Conservation (phyloP, 2,797 vertebrate genomes). For the Artibeus jamaicensis region DNA sequence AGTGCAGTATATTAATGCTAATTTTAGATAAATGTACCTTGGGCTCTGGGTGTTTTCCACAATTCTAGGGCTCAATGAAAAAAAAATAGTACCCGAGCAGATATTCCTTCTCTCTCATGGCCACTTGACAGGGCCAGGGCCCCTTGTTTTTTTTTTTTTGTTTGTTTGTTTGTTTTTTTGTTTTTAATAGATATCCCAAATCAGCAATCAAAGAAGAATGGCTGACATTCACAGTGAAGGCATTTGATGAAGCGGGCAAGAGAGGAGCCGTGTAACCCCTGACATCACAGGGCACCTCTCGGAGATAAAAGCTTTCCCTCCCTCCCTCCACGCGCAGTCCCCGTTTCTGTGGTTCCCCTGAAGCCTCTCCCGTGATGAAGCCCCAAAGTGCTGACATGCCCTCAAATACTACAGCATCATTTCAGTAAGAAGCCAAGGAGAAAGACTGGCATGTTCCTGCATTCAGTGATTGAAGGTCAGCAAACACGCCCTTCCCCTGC, state of each 20-base stretch:
- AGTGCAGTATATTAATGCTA: not conserved
- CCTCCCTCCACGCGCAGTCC: not conserved
- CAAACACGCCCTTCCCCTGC: not conserved
- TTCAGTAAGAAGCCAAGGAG: slow-evolving; percentile 72
- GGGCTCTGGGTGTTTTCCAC: not conserved
- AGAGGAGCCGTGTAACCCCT: slow-evolving; percentile 41
- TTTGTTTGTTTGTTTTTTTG: too few species aligned
- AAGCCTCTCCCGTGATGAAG: slow-evolving; percentile 23
- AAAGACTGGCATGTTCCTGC: slow-evolving; percentile 60
- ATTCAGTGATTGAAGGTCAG: slow-evolving; percentile 28
- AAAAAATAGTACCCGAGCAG: not conserved
- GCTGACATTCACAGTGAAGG: slow-evolving; percentile 2
- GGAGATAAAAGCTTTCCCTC: not conserved
- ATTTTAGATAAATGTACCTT: not conserved
- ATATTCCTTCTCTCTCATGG: not conserved
- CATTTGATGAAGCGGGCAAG: not conserved
- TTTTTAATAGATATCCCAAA: not conserved
- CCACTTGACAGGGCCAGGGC: not conserved
- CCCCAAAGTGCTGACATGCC: slow-evolving; percentile 22
- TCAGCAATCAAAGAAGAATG: not conserved
- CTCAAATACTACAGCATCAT: slow-evolving; percentile 58
- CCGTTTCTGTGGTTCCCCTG: not conserved
- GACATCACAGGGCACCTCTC: not conserved
- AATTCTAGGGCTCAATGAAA: not conserved
- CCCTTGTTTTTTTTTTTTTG: not conserved